Base-by-base conservation (phyloP, 2,888 invertebrate species). In the Caenorhabditis becei region DNA sequence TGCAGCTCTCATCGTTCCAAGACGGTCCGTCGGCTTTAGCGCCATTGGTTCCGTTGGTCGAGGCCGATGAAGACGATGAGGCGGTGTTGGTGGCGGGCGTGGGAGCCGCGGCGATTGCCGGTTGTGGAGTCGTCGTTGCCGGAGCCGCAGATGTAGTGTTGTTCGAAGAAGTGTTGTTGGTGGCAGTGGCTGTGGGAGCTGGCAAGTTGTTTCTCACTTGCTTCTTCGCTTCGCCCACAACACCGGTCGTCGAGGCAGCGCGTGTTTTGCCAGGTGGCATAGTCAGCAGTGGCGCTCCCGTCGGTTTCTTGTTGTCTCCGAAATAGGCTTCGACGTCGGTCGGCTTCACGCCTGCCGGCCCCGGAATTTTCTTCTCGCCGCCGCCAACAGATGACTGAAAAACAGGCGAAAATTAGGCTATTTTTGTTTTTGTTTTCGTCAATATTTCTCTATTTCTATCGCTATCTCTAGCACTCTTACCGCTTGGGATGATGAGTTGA, bases 1-100 rank as follows among this genome's bases (percentile, higher is more conserved):
- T 97, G 47, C 97, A 67, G 20, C 71, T 80, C 23, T 84, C 84
- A 16, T 82, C 81, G 24, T n/a, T 37, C 77, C 77, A 77, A 1
- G 66, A 67, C 10, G 81, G 77, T 14, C 69, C 81, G 20, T 72
- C 77, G 0, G 24, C 32, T 23, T 72, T 72, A 8, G 61, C 23
- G 7, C 16, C 23, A 1, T 63, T 20, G 3, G 49, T 59, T 44
- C 47, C 63, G 44, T 70, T 77, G 20, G 47, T 23, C 11, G 67
- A 18, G 1, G 49, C 28, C 14, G 71, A 59, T 14, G 77, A 77
- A 32, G 32, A 32, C 32, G 32, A 32, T 32, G 32, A 32, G 5
- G 32, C 32, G 32, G 32, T 10, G 10, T 32, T 32, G 0, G 77
- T 59, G 16, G 70, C 49, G 35, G 69, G 41, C 16, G 41, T 41